These are phyloP conservation scores for Pelobates fuscus DNA, from an alignment of 2,113 vertebrate genomes.

Conservation along the genomic window DNA sequence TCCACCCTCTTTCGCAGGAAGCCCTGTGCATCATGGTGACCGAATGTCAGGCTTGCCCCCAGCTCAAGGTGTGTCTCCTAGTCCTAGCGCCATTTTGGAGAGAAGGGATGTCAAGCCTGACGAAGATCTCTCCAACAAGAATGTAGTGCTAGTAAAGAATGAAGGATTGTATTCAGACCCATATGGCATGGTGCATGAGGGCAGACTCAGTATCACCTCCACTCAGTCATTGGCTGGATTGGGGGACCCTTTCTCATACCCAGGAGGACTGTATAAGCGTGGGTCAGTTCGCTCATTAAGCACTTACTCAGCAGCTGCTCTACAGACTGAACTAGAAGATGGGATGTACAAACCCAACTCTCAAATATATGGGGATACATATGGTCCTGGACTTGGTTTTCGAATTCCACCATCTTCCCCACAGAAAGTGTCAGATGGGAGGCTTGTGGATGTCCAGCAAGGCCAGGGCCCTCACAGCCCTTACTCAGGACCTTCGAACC, in stretches of 20 bases:
- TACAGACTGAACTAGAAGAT: constrained; percentile 93
- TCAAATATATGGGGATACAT: constrained; percentile 82
- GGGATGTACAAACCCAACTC: constrained; percentile 86
- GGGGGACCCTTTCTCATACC: constrained; percentile 89
- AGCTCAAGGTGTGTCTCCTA: constrained; percentile 81
- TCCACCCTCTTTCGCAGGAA: constrained; percentile 87
- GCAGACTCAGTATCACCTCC: constrained; percentile 91
- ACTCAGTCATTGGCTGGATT: constrained; percentile 85
- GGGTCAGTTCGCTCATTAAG: constrained; percentile 93
- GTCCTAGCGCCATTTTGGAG: constrained; percentile 96
- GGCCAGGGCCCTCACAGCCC: constrained; percentile 80
- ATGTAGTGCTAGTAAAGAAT: constrained; percentile 90
- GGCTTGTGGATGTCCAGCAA: constrained; percentile 72
- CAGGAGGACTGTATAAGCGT: constrained; percentile 88
- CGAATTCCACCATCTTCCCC: constrained; percentile 91
- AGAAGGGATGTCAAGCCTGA: constrained; percentile 95
- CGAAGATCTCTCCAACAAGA: constrained; percentile 88
- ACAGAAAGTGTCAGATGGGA: constrained; percentile 83
- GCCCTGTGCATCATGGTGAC: constrained; percentile 74
- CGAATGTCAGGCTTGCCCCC: constrained; percentile 71
- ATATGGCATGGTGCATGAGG: constrained; percentile 90
- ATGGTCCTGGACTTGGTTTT: constrained; percentile 81
- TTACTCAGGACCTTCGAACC: constrained; percentile 86
- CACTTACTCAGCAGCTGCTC: constrained; percentile 90
- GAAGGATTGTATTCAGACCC: constrained; percentile 92